Base-by-base conservation (phyloP, 2,113 vertebrate genomes). In the Pyrgilauda ruficollis region DNA sequence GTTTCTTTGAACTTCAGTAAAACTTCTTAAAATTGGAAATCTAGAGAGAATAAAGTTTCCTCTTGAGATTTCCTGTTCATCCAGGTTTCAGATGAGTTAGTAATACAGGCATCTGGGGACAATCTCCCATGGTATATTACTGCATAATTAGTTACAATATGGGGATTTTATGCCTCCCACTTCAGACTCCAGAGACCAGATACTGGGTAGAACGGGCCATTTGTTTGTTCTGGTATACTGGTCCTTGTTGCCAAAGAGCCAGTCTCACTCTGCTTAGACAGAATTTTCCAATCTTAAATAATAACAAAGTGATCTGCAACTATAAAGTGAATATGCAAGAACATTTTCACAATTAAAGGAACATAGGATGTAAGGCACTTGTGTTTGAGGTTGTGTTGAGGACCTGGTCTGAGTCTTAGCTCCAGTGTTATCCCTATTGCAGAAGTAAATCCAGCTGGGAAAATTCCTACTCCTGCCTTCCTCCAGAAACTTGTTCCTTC, bases 121-220 rank as follows among this genome's bases (percentile, higher is more conserved):
- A 24, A 83, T 93, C 35, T 96, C 91, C 89, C 81, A 84, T 76
- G 93, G 77, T 80, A 95, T 93, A 95, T 91, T 93, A 90, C 70
- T 93, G 89, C 84, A 91, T 93, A 95, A 96, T 97, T 95, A 95
- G 91, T 75, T 89, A 87, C 84, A 92, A 91, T 96, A 93, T 95
- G 95, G 91, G 93, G 87, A 95, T 95, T 96, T 95, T 96, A 96
- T 96, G 81, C 87, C 67, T 95, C 91, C 94, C 70, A 93, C 89
- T 85, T 62, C 62, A 96, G 91, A 87, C 94, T 94, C 93, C 31
- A 83, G 91, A 96, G 95, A 97, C 89, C 28, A 73, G 87, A 87
- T 85, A 69, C 70, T 77, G 46, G 62, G 43, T 84, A 61, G 74
- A 91, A 94, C 0, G 70, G 94, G 67, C 70, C 88, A 93, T 93